A percentile compares a stretch with the other conserved stretches of the same genome.
Evolutionary conservation across 2,113 vertebrate species (phyloP).

Genomic region (Hyperoodon ampullatus): DNA sequence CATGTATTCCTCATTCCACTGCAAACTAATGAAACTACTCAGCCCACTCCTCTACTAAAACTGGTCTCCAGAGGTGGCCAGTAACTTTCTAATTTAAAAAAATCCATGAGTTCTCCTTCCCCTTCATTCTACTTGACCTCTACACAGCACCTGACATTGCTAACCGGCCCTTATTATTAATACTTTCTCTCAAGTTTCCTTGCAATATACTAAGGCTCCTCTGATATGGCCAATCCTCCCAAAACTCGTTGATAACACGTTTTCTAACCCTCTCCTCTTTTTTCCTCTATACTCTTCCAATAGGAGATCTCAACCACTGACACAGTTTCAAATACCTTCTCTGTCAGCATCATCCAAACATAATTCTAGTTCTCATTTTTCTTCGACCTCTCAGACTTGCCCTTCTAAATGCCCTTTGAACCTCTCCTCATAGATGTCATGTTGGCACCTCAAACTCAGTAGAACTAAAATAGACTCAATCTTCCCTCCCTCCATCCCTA

Average conservation of each 20-base stretch:
- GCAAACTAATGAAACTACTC: neutral
- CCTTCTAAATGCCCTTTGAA: slow-evolving; percentile 29
- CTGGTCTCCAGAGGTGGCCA: slow-evolving; percentile 59
- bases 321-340: neutral
- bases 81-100: slow-evolving; percentile 64
- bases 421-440: neutral
- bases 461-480: neutral
- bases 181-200: neutral
- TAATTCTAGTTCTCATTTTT: neutral
- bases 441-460: neutral
- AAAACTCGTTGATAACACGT: neutral
- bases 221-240: neutral
- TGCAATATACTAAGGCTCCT: neutral
- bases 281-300: neutral
- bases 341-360: neutral
- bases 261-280: neutral
- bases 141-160: neutral
- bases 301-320: neutral
- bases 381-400: neutral
- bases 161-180: slow-evolving; percentile 15
- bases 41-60: slow-evolving; percentile 21
- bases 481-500: neutral
- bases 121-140: slow-evolving; percentile 50
- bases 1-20: neutral
- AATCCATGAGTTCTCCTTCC: slow-evolving; percentile 12